Evolutionary conservation across 2,888 invertebrate genomes (phyloP).

Genomic region (Heliconius charithonia): DNA sequence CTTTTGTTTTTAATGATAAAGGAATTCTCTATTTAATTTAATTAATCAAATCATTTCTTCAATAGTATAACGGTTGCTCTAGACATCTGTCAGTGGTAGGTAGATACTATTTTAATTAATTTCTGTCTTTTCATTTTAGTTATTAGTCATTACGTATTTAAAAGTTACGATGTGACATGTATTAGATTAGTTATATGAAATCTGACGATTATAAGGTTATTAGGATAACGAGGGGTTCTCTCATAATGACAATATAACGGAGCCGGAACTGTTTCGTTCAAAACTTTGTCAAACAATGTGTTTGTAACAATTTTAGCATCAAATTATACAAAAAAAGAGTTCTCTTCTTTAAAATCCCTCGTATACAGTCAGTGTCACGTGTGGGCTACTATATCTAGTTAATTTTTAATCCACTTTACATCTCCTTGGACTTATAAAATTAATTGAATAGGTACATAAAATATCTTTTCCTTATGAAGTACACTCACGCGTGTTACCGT

Average conservation of each 20-base stretch:
- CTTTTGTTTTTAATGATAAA: conserved; percentile 22
- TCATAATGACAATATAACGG: neutral
- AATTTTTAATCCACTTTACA: neutral
- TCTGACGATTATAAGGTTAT: neutral
- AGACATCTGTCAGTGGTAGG: conserved; percentile 5
- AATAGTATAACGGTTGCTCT: neutral
- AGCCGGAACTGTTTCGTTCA: neutral
- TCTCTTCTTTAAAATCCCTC: neutral
- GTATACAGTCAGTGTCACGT: neutral
- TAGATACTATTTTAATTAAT: neutral
- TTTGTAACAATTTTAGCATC: neutral
- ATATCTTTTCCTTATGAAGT: neutral
- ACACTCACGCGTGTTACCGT: neutral
- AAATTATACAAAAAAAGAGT: neutral
- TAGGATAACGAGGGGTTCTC: neutral
- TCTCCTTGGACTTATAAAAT: neutral
- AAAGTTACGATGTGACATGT: neutral
- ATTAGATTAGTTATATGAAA: neutral
- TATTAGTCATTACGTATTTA: neutral
- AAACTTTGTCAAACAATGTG: too few species aligned
- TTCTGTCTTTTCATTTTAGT: neutral
- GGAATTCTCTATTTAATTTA: neutral
- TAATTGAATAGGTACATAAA: conserved; percentile 6
- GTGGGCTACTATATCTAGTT: neutral
- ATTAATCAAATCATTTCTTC: conserved; percentile 19